Percentiles rank a stretch among this genome's conserved stretches.
Evolutionary conservation across 2,888 invertebrate species (phyloP).

Genomic region (Lutraria lutraria): DNA sequence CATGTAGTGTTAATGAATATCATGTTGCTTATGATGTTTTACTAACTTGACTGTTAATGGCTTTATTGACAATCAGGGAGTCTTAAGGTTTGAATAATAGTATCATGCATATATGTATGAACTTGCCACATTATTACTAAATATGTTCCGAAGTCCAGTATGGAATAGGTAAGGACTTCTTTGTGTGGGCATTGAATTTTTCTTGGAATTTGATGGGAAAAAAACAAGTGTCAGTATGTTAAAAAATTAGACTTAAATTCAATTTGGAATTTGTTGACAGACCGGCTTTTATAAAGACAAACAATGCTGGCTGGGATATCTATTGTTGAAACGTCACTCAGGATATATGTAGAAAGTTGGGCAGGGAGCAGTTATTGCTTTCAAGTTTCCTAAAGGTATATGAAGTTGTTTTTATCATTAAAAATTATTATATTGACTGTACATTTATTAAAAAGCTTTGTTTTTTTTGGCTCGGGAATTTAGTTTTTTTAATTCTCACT

Average conservation of each 20-base stretch:
- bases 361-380: not conserved
- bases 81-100: not conserved
- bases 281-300: too few species aligned
- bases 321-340: not conserved
- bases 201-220: too few species aligned
- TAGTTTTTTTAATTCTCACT: not conserved
- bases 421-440: conserved; percentile 2
- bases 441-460: not conserved
- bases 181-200: too few species aligned
- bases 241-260: too few species aligned
- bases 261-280: too few species aligned
- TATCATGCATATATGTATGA: not conserved
- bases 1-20: too few species aligned
- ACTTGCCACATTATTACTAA: too few species aligned
- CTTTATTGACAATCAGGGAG: conserved; percentile 10
- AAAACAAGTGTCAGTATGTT: too few species aligned
- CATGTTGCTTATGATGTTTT: too few species aligned
- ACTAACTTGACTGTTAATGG: not conserved
- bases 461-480: not conserved
- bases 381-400: not conserved
- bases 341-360: not conserved
- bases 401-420: not conserved
- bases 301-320: not conserved
- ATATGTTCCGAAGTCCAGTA: too few species aligned
- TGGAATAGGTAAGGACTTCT: too few species aligned